phyloP scores from a whole-genome alignment of 2,113 vertebrate species.

The Cottus gobio region DNA sequence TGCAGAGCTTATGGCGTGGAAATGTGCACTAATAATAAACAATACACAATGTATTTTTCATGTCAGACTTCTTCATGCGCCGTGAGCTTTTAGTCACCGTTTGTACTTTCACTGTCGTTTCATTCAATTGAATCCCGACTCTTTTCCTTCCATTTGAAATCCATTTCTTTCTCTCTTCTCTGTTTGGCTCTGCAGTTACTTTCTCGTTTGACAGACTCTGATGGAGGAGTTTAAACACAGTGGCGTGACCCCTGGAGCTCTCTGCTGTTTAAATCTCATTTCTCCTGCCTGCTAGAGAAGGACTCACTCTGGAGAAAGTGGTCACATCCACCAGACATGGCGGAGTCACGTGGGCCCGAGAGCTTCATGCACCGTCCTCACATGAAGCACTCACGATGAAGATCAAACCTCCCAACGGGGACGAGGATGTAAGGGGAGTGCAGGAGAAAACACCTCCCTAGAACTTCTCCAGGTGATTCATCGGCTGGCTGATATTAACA shows the following conservation, averaged over 20 bases:
- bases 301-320: slow-evolving; percentile 35
- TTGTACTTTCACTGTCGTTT: not conserved
- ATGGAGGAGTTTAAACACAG: slow-evolving; percentile 36
- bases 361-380: slow-evolving; percentile 27
- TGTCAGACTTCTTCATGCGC: not conserved
- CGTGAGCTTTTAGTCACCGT: not conserved
- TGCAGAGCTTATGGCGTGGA: slow-evolving; percentile 5
- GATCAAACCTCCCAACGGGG: not conserved
- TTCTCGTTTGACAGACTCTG: slow-evolving; percentile 48
- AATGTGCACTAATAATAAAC: slow-evolving; percentile 31
- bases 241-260: slow-evolving; percentile 50
- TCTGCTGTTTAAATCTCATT: slow-evolving; percentile 66
- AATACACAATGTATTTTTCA: not conserved
- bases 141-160: not conserved
- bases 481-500: slow-evolving; percentile 17
- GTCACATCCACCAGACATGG: slow-evolving; percentile 39
- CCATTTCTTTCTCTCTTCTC: not conserved
- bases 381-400: slow-evolving; percentile 11
- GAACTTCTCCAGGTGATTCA: slow-evolving; percentile 26
- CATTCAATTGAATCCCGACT: not conserved
- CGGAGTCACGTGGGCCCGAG: slow-evolving; percentile 17
- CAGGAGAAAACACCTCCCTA: not conserved
- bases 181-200: slow-evolving; percentile 5
- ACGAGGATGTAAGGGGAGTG: not conserved
- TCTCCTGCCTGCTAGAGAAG: slow-evolving; percentile 19